phyloP scores from a whole-genome alignment of 2,888 invertebrate genomes.

The Campaea margaritaria region DNA sequence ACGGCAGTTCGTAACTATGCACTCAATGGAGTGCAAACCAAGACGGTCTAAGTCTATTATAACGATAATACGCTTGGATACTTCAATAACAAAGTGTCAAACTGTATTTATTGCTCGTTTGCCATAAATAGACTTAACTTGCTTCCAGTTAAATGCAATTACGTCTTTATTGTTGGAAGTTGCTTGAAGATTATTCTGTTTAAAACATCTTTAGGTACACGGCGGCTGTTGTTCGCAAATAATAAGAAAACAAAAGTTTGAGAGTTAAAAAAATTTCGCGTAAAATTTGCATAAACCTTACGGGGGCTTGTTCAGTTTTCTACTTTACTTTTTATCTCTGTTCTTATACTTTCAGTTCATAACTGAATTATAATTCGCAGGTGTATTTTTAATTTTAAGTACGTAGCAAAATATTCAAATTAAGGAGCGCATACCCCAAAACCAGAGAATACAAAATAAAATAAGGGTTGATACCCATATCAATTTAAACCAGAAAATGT shows the following conservation, averaged over 20 bases:
- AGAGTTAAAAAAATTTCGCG: constrained; percentile 75
- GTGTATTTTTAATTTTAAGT: constrained; percentile 29
- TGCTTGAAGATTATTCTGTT: constrained; percentile 53
- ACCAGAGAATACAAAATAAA: neutral
- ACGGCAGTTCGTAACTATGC: constrained; percentile 28
- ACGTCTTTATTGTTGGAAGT: constrained; percentile 55
- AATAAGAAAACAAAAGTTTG: constrained; percentile 75
- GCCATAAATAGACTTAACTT: constrained; percentile 32
- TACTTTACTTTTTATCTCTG: constrained; percentile 70
- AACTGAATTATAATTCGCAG: constrained; percentile 66
- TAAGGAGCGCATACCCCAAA: neutral
- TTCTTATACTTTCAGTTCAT: constrained; percentile 60
- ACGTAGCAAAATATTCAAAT: constrained; percentile 3
- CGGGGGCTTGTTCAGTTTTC: constrained; percentile 67
- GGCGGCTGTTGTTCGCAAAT: constrained; percentile 74
- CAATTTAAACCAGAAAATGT: neutral
- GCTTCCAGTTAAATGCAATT: constrained; percentile 48
- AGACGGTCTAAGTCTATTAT: constrained; percentile 29
- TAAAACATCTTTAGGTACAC: constrained; percentile 60
- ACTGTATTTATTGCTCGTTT: constrained; percentile 35
- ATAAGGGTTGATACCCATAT: neutral
- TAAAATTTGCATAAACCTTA: constrained; percentile 81
- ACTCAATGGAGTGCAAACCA: constrained; percentile 29
- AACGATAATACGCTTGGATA: constrained; percentile 37
- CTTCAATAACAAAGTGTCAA: constrained; percentile 35